These are phyloP conservation scores for Heliconius eleuchia DNA, from an alignment of 1,140 invertebrate species.

Conservation along the genomic window DNA sequence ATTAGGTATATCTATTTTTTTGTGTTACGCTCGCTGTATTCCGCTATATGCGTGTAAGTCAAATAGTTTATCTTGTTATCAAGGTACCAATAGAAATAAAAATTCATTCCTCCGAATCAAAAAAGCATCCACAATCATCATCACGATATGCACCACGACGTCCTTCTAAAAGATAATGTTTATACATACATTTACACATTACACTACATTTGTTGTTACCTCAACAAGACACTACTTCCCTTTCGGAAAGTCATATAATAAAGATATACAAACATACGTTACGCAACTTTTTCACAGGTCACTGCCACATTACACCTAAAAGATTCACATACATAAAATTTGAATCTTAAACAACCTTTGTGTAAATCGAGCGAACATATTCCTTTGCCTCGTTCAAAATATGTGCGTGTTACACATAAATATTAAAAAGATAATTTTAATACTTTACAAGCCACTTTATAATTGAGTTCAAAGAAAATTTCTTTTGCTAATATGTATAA, in stretches of 20 bases:
- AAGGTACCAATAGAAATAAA: no score
- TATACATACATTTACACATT: no score
- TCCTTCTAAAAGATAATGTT: no score
- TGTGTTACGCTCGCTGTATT: no score
- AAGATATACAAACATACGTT: background rate
- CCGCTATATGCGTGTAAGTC: no score
- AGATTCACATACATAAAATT: slow-evolving; percentile 31
- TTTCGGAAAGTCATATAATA: background rate
- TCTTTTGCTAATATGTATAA: background rate
- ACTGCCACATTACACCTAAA: slow-evolving; percentile 15
- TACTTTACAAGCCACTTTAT: background rate
- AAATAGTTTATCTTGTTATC: no score
- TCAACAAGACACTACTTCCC: background rate
- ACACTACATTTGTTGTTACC: no score
- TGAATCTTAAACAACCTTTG: slow-evolving; percentile 19
- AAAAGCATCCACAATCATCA: no score
- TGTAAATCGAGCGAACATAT: background rate
- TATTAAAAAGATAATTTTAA: slow-evolving; percentile 8
- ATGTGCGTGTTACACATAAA: background rate
- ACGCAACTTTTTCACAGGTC: slow-evolving; percentile 14
- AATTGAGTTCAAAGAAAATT: background rate
- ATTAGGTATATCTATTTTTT: no score
- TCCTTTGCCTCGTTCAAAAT: background rate
- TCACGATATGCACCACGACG: no score
- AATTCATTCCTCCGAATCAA: no score